Evolutionary conservation across 1,140 invertebrate genomes (phyloP).

Genomic region (Drosophila cardini): DNA sequence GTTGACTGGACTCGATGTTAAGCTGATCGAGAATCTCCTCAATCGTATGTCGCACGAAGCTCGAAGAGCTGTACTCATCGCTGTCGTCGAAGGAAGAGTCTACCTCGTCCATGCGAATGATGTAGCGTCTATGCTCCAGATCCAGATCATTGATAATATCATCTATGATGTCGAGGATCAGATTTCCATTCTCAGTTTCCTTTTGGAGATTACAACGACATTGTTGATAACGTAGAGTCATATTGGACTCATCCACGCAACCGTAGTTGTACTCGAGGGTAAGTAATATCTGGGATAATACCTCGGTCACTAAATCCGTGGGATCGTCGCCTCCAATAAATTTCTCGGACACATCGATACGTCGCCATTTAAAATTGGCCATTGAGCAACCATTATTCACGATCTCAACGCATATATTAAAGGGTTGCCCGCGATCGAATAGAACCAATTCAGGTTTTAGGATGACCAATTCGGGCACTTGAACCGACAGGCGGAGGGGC

Average conservation of each 20-base stretch:
- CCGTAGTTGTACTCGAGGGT: slow-evolving; percentile 68
- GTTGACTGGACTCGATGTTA: slow-evolving; percentile 68
- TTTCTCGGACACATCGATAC: slow-evolving; percentile 46
- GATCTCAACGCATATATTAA: slow-evolving; percentile 38
- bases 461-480: slow-evolving; percentile 60
- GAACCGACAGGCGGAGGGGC: slow-evolving; percentile 28
- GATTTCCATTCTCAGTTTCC: slow-evolving; percentile 29
- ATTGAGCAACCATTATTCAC: slow-evolving; percentile 56
- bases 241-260: slow-evolving; percentile 61
- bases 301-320: slow-evolving; percentile 42
- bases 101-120: slow-evolving; percentile 6
- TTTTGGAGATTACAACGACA: slow-evolving; percentile 56
- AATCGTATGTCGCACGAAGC: slow-evolving; percentile 58
- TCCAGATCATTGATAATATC: slow-evolving; percentile 73
- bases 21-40: slow-evolving; percentile 53
- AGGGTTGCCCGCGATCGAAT: slow-evolving; percentile 52
- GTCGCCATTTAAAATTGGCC: slow-evolving; percentile 68
- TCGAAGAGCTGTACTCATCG: slow-evolving; percentile 38
- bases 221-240: slow-evolving; percentile 67
- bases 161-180: slow-evolving; percentile 62
- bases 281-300: slow-evolving; percentile 66
- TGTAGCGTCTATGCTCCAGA: slow-evolving; percentile 50
- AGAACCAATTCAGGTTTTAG: slow-evolving; percentile 59
- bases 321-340: slow-evolving; percentile 60
- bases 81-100: not conserved